Base-by-base conservation (phyloP, 1,140 invertebrate species). In the Paraescarpia echinospica region DNA sequence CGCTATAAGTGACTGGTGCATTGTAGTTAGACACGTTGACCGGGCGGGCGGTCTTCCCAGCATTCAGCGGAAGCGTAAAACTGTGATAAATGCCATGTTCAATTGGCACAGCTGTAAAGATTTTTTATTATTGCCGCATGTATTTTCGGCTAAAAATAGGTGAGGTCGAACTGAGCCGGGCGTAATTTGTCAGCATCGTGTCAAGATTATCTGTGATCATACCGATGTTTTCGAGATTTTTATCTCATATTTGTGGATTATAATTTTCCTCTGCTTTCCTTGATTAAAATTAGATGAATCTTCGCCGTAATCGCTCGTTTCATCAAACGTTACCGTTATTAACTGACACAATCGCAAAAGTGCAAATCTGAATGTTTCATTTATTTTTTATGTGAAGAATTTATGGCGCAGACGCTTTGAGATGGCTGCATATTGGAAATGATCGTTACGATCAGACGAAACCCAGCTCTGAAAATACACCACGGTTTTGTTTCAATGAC, bases 291-390 rank as follows among this genome's bases (percentile, higher is more conserved):
- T 12, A 77, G 59, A 77, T 77, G 59, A 77, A 77, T 77, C 59
- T 77, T 4, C 59, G 22, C 18, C 22, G 59, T 77, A 27, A 77
- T 77, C 59, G 22, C 59, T 77, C 59, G 27, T 77, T 77, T 77
- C 59, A 5, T 77, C 59, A 77, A 31, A 77, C 27, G 59, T 77
- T 77, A 31, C 59, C 27, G 18, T 77, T 77, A 77, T 77, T 77
- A 77, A 77, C 59, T 77, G 59, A 77, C 0, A 31, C 59, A 27
- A 31, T 77, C 59, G 4, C 59, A 77, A 77, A 77, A 77, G 59
- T 77, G 59, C 59, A 77, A 77, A 77, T 77, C 59, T 77, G 59
- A 77, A 77, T 77, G 59, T 77, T 77, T 77, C 59, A 77, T 77
- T 77, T 77, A 77, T 77, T 77, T 77, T 77, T 77, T 77, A 12